phyloP scores from a whole-genome alignment of 2,888 invertebrate species.

The Alloscopus bannaensis region DNA sequence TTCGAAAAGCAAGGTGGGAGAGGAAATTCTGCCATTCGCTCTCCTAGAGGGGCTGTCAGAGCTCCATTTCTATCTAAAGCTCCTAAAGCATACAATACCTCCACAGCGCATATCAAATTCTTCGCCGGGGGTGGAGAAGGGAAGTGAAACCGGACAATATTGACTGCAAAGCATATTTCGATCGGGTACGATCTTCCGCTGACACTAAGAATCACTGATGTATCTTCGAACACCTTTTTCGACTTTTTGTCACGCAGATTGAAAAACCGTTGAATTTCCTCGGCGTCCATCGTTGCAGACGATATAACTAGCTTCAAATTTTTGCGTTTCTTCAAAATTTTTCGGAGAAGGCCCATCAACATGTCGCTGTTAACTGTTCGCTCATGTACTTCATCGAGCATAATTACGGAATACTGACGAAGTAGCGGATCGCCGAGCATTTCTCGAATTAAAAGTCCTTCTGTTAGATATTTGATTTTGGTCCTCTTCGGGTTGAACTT shows the following conservation, averaged over 20 bases:
- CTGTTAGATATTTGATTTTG: constrained; percentile 93
- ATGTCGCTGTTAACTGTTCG: constrained; percentile 95
- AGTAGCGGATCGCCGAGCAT: constrained; percentile 86
- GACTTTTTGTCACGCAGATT: constrained; percentile 51
- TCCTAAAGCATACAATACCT: constrained; percentile 89
- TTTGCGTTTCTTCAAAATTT: constrained; percentile 33
- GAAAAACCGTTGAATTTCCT: constrained; percentile 66
- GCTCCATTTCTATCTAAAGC: constrained; percentile 87
- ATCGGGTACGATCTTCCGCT: constrained; percentile 93
- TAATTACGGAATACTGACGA: constrained; percentile 86
- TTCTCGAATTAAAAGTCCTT: constrained; percentile 95
- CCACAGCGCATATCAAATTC: constrained; percentile 89
- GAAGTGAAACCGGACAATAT: constrained; percentile 87
- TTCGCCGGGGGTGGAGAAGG: constrained; percentile 94
- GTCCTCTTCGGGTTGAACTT: constrained; percentile 88
- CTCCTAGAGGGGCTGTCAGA: constrained; percentile 86
- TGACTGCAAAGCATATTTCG: constrained; percentile 86
- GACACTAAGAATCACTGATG: constrained; percentile 89
- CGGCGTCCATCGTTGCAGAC: constrained; percentile 70
- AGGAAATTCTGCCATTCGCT: constrained; percentile 94
- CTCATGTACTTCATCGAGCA: constrained; percentile 97
- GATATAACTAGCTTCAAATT: constrained; percentile 67
- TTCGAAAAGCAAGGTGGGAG: constrained; percentile 90
- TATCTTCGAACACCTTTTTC: constrained; percentile 78
- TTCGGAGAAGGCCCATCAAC: constrained; percentile 82